These are phyloP conservation scores for Rhabdophis nuchalis DNA, from an alignment of 2,797 vertebrate genomes.

Conservation along the genomic window DNA sequence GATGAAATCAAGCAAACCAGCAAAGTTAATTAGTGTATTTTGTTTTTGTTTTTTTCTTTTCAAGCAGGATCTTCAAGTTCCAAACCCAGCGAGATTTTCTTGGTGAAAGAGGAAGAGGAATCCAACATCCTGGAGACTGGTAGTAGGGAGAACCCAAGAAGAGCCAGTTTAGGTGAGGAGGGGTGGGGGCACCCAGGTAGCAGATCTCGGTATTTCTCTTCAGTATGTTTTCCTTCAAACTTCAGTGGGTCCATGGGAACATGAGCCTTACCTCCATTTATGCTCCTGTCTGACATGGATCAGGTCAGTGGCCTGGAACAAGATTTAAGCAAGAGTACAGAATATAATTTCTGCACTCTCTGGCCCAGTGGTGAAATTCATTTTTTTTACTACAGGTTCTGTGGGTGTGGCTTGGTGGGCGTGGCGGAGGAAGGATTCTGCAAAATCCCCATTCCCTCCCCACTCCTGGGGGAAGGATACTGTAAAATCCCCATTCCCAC, in stretches of 20 bases:
- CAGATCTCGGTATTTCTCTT: background rate
- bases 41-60: background rate
- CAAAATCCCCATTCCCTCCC: no score
- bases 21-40: background rate
- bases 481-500: no score
- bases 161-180: conserved; percentile 10
- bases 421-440: no score
- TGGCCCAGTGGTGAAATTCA: no score
- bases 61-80: conserved; percentile 18
- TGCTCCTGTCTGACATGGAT: background rate
- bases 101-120: conserved; percentile 4
- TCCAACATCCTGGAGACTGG: background rate
- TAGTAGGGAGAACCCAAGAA: background rate
- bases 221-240: background rate
- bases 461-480: no score
- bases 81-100: background rate
- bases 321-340: background rate
- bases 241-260: background rate
- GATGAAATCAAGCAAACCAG: no score
- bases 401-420: no score
- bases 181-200: background rate
- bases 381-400: no score
- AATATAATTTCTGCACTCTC: background rate
- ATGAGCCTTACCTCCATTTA: background rate
- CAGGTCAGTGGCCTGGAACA: background rate